phyloP scores from a whole-genome alignment of 1,140 invertebrate genomes.

The Bombus affinis region DNA sequence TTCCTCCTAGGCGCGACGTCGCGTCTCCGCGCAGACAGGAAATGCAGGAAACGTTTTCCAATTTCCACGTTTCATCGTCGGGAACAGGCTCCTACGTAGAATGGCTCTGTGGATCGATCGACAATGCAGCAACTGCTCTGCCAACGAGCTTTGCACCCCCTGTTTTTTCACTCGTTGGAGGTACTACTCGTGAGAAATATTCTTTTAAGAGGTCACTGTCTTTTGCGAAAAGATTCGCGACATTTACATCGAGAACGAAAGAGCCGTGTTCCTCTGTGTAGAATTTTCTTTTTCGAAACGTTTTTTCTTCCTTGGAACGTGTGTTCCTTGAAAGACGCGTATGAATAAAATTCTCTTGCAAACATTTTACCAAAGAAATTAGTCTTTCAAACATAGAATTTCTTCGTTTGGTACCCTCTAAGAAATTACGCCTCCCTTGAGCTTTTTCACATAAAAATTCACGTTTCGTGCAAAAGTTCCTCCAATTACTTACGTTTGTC shows the following conservation, averaged over 20 bases:
- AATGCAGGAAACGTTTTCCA: constrained; percentile 17
- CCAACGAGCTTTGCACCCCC: constrained; percentile 30
- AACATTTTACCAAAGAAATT: not conserved
- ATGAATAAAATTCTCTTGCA: not conserved
- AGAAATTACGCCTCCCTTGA: not conserved
- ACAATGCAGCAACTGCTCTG: constrained; percentile 40
- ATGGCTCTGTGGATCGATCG: constrained; percentile 52
- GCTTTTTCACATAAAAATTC: not conserved
- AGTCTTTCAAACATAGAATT: constrained; percentile 4
- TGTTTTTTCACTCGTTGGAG: not conserved
- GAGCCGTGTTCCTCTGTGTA: not conserved
- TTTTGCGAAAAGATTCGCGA: not conserved
- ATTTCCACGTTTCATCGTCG: constrained; percentile 23
- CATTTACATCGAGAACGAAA: not conserved
- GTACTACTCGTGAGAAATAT: not conserved
- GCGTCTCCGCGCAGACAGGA: not conserved
- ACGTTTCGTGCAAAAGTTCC: not conserved
- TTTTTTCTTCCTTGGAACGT: too few relatives aligned
- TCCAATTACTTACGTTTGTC: not conserved
- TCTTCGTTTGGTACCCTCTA: not conserved
- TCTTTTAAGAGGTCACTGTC: not conserved
- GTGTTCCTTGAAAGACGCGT: not conserved
- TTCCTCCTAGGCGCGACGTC: not conserved
- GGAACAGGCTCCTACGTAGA: constrained; percentile 2
- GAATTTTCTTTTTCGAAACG: not conserved